Base-by-base conservation (phyloP, 35 echinoderm and acorn worm species). In the Holothuria glaberrima region DNA sequence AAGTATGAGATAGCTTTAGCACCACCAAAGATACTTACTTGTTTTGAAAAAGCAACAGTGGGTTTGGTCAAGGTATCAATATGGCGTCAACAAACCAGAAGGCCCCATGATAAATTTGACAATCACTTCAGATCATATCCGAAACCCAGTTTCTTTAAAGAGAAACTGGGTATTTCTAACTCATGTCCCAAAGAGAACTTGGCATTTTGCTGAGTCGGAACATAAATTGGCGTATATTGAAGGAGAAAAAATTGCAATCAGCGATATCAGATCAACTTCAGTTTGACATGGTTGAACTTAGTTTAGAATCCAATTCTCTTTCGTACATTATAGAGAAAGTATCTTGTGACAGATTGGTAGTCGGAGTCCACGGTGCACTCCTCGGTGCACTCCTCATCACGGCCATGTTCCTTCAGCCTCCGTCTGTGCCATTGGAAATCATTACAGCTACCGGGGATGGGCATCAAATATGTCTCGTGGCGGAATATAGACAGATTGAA, bases 321-420 rank as follows among this genome's bases (percentile, higher is more conserved):
- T 9, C 77, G 25, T 16, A 81, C 22, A 6, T 81, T 9, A 81
- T 81, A 14, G 77, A 58, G 45, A 81, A 58, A 52, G 41, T 22
- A 18, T 81, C 77, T n/a, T 81, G 77, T 30, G 77, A 35, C 16
- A 81, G 50, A 22, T 30, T 81, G 77, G n/a, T 81, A 38, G 44
- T 81, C 25, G 77, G 77, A 6, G 77, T 81, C 29, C 36, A 81
- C 29, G 77, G 77, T n/a, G n/a, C n/a, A n/a, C n/a, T n/a, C n/a
- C n/a, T n/a, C n/a, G n/a, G n/a, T 26, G 34, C 77, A 12, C 29
- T 58, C 14, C 77, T 81, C 22, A 81, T 54, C 18, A 22, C 50
- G 34, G n/a, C 14, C 14, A 58, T 81, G 22, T 81, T 81, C 41
- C 77, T 81, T 27, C 77, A 9, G 6, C 77, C 77, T 19, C 21